phyloP scores from a whole-genome alignment of 2,113 vertebrate species.

The Bufo bufo region DNA sequence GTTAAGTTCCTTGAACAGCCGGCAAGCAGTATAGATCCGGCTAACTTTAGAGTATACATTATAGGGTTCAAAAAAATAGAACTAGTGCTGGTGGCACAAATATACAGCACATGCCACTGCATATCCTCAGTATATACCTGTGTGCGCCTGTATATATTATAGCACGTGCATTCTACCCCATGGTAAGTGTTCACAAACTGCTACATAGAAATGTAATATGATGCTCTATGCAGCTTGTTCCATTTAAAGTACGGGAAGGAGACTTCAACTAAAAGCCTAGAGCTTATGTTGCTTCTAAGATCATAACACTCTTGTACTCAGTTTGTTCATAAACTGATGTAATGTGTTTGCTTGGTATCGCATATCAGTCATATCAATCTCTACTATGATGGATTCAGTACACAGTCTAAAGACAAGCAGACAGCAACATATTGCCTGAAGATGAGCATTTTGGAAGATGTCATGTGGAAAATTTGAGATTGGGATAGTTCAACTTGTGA shows the following conservation, averaged over 20 bases:
- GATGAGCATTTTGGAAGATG: constrained; percentile 25
- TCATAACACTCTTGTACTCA: constrained; percentile 6
- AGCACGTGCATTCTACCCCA: background rate
- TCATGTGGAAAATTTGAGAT: constrained; percentile 23
- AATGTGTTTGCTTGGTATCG: constrained; percentile 28
- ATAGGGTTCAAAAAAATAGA: background rate
- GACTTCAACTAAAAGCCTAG: background rate
- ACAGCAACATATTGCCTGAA: constrained; percentile 8
- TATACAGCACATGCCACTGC: background rate
- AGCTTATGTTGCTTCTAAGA: constrained; percentile 15
- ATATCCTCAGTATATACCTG: background rate
- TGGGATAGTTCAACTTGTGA: background rate
- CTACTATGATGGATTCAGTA: constrained; percentile 12
- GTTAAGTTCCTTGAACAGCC: constrained; percentile 19
- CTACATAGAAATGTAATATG: background rate
- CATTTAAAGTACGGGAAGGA: background rate
- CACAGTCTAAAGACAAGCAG: background rate
- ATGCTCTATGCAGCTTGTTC: constrained; percentile 1
- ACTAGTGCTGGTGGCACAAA: background rate
- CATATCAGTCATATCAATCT: constrained; percentile 34
- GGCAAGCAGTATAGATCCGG: constrained; percentile 9
- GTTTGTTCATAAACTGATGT: constrained; percentile 22
- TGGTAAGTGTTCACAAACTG: background rate
- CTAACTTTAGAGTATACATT: constrained; percentile 11
- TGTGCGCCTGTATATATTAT: background rate